Percentiles rank a stretch among this genome's conserved stretches.
Evolutionary conservation across 2,797 vertebrate species (phyloP).

Genomic region (Philypnodon macrostomus): DNA sequence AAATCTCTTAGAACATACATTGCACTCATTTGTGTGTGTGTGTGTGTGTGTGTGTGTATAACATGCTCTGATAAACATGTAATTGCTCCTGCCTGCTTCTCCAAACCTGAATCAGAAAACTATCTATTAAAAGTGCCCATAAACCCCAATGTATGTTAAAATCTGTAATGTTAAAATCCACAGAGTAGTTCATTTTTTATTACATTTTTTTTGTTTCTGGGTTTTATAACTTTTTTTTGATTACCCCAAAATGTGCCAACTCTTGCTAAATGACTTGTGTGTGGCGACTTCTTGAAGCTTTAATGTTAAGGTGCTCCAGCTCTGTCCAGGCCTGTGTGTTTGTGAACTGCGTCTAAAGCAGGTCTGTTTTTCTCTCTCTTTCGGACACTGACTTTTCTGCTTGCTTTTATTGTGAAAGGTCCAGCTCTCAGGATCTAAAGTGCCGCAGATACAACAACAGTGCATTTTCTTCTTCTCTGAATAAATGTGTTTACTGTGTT

Average conservation of each 20-base stretch:
- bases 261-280: constrained; percentile 38
- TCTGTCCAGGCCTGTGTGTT: constrained; percentile 50
- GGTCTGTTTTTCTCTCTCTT: constrained; percentile 17
- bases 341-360: constrained; percentile 11
- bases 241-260: constrained; percentile 61
- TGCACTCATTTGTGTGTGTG: too few relatives aligned
- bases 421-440: constrained; percentile 62
- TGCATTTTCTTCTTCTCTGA: constrained; percentile 64
- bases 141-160: too few relatives aligned
- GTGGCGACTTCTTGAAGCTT: constrained; percentile 61
- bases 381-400: constrained; percentile 34
- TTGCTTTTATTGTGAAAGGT: constrained; percentile 58
- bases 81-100: too few relatives aligned
- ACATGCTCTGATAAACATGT: too few relatives aligned
- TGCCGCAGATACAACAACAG: constrained; percentile 52
- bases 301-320: constrained; percentile 67
- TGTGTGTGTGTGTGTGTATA: too few relatives aligned
- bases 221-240: constrained; percentile 38
- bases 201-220: constrained; percentile 33
- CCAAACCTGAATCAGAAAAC: too few relatives aligned
- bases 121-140: too few relatives aligned
- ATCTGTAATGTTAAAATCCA: too few relatives aligned
- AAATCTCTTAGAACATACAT: too few relatives aligned
- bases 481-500: constrained; percentile 73
- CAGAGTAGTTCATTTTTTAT: constrained; percentile 32